Evolutionary conservation across 2,113 vertebrate genomes (phyloP).

Genomic region (Notiomystis cincta): DNA sequence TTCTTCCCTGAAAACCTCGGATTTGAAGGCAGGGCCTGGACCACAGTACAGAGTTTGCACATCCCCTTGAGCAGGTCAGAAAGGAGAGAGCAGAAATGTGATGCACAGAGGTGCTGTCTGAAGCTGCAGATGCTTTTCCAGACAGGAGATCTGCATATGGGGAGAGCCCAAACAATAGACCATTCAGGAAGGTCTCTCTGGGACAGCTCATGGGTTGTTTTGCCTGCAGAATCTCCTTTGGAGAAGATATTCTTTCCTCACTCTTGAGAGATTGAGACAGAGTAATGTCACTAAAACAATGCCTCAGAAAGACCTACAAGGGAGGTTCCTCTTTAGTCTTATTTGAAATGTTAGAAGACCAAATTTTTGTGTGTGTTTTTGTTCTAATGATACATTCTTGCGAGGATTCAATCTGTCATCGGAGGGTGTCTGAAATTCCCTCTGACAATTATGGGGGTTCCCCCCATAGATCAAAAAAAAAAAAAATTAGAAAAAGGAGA

Average conservation of each 20-base stretch:
- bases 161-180: constrained; percentile 29
- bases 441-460: constrained; percentile 21
- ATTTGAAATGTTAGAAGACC: constrained; percentile 25
- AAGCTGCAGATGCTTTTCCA: constrained; percentile 44
- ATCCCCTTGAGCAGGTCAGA: background rate
- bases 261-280: constrained; percentile 17
- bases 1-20: background rate
- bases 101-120: constrained; percentile 21
- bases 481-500: too few relatives aligned
- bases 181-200: constrained; percentile 33
- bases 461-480: constrained; percentile 37
- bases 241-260: constrained; percentile 56
- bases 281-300: constrained; percentile 52
- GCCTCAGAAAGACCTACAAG: constrained; percentile 34
- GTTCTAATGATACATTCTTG: constrained; percentile 22
- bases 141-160: constrained; percentile 38
- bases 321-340: background rate
- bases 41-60: background rate
- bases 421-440: background rate
- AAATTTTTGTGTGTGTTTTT: background rate
- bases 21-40: background rate
- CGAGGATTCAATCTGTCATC: constrained; percentile 33
- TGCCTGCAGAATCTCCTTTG: constrained; percentile 30
- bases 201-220: background rate
- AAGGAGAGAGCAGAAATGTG: background rate